Percentiles rank a stretch among this genome's conserved stretches.
phyloP scores from a whole-genome alignment of 2,888 invertebrate genomes.

The Dicyrtomina minuta region DNA sequence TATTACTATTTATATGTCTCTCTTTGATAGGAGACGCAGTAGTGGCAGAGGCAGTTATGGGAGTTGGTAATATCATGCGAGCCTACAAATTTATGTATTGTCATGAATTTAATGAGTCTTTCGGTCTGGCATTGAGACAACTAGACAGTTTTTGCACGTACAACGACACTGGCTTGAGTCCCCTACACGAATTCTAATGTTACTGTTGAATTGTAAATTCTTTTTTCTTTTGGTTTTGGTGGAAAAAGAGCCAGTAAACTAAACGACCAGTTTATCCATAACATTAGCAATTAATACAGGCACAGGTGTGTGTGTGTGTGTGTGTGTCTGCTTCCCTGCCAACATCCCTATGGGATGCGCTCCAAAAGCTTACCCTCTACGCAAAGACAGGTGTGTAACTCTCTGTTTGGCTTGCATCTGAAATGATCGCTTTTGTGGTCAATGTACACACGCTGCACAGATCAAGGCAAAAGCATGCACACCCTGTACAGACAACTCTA shows the following conservation, averaged over 20 bases:
- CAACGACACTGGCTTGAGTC: slow-evolving; percentile 18
- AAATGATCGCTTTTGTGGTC: too few species aligned
- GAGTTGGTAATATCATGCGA: too few species aligned
- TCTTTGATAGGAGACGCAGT: neutral
- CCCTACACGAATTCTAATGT: slow-evolving; percentile 15
- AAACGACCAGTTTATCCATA: slow-evolving; percentile 8
- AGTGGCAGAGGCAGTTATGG: neutral
- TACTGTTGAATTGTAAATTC: slow-evolving; percentile 27
- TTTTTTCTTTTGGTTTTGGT: slow-evolving; percentile 15
- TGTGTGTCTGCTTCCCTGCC: too few species aligned
- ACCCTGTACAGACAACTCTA: too few species aligned
- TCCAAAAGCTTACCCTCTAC: too few species aligned
- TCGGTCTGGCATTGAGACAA: too few species aligned
- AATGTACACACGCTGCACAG: too few species aligned
- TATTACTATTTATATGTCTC: too few species aligned
- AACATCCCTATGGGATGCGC: too few species aligned
- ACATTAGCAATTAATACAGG: neutral
- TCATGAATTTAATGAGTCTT: slow-evolving; percentile 26
- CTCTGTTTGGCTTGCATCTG: too few species aligned
- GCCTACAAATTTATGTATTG: neutral
- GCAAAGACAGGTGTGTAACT: too few species aligned
- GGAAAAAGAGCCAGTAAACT: slow-evolving; percentile 2
- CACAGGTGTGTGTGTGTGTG: neutral
- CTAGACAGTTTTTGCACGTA: slow-evolving; percentile 11
- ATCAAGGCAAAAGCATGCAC: too few species aligned